phyloP scores from a whole-genome alignment of 2,113 vertebrate species.

The Phrynosoma platyrhinos region DNA sequence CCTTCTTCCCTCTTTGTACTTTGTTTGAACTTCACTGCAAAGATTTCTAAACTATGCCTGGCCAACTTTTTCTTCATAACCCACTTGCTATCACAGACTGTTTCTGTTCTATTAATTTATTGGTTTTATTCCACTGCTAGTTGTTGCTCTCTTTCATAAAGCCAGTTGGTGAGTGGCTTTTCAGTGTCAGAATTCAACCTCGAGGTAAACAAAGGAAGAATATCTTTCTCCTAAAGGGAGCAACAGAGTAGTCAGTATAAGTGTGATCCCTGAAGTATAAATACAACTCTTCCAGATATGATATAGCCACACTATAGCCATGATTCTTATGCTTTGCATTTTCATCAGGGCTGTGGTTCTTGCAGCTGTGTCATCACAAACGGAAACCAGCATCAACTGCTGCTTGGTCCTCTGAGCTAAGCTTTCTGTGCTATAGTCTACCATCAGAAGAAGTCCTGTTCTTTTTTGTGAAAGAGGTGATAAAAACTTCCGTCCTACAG shows the following conservation, averaged over 20 bases:
- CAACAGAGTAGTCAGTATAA: rapidly evolving
- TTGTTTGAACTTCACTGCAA: too few species aligned
- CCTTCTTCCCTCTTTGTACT: too few species aligned
- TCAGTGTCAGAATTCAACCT: background rate
- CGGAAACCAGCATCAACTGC: background rate
- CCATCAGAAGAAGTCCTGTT: background rate
- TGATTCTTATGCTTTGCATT: background rate
- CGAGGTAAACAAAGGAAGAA: background rate
- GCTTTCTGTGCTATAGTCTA: slow-evolving; percentile 1
- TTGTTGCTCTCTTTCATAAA: background rate
- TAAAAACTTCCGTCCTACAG: slow-evolving; percentile 5
- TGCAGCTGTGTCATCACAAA: background rate
- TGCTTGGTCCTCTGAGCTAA: rapidly evolving
- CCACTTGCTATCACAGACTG: too few species aligned
- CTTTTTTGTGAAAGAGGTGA: background rate
- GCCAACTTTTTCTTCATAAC: too few species aligned
- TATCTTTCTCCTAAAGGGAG: background rate
- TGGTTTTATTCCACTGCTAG: background rate
- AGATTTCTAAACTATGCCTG: too few species aligned
- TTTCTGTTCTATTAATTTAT: too few species aligned
- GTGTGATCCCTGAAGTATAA: rapidly evolving
- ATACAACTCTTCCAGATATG: background rate
- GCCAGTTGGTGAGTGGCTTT: background rate
- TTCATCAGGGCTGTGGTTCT: background rate
- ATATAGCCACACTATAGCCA: background rate